Conservation (phyloP, 2,113 vertebrate genomes). For the Lucifuga dentata region DNA sequence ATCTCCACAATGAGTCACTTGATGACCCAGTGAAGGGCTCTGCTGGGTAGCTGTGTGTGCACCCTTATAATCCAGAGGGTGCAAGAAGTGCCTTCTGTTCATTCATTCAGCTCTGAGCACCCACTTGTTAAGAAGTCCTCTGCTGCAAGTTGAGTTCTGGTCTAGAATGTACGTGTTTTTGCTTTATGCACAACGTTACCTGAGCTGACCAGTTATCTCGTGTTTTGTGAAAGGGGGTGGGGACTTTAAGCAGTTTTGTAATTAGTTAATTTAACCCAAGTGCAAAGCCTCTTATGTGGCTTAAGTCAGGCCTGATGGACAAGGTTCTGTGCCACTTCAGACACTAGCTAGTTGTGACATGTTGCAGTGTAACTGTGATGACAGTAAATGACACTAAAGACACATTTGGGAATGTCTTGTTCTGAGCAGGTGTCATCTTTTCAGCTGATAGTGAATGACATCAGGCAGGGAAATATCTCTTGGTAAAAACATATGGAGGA, state of each 20-base stretch:
- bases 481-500: background rate
- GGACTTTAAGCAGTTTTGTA: constrained; percentile 66
- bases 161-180: background rate
- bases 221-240: constrained; percentile 28
- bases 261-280: constrained; percentile 72
- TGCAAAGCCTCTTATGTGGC: constrained; percentile 76
- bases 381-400: background rate
- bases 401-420: background rate
- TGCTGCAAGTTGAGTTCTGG: background rate
- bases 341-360: constrained; percentile 20
- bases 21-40: constrained; percentile 65
- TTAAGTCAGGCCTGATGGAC: constrained; percentile 58
- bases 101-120: constrained; percentile 62
- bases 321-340: background rate
- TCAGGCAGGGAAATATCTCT: background rate
- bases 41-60: constrained; percentile 55
- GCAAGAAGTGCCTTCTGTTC: constrained; percentile 67
- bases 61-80: constrained; percentile 40
- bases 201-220: constrained; percentile 35
- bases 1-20: constrained; percentile 80
- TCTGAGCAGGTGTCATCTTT: constrained; percentile 6
- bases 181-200: constrained; percentile 8
- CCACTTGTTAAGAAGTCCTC: constrained; percentile 41
- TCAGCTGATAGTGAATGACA: background rate
- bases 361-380: background rate